These are phyloP conservation scores for Planococcus citri DNA, from an alignment of 1,140 invertebrate species.

Conservation along the genomic window DNA sequence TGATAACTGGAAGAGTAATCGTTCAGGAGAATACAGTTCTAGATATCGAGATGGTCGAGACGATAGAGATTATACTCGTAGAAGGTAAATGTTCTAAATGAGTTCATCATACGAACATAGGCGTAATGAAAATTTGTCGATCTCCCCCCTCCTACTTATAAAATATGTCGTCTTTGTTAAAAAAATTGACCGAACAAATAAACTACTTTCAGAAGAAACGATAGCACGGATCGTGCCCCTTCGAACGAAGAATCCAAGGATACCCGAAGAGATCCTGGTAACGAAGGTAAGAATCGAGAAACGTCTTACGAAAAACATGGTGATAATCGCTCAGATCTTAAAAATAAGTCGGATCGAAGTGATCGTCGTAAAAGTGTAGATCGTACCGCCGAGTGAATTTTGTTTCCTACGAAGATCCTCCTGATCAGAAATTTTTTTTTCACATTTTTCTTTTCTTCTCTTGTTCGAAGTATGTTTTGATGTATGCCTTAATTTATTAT, in stretches of 20 bases:
- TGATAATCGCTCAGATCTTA: not conserved
- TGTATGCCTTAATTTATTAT: no score
- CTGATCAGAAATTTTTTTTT: no score
- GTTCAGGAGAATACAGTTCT: not conserved
- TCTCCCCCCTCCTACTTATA: no score
- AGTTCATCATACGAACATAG: no score
- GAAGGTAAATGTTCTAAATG: constrained; percentile 3
- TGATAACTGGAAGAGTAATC: not conserved
- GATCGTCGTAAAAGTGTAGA: not conserved
- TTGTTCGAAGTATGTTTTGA: no score
- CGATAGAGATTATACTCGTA: not conserved
- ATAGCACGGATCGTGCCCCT: not conserved
- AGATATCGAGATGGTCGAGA: not conserved
- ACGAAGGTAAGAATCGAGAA: not conserved
- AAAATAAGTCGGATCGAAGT: not conserved
- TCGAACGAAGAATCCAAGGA: not conserved
- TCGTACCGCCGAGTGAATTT: not conserved
- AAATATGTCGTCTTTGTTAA: no score
- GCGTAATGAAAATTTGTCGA: no score
- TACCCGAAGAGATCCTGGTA: not conserved
- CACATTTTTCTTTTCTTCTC: no score
- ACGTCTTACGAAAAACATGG: not conserved
- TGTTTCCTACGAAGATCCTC: no score
- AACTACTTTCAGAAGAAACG: no score
- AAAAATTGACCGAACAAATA: no score